Conservation (phyloP, 1,140 invertebrate species). For the Pseudomyrmex concolor region DNA sequence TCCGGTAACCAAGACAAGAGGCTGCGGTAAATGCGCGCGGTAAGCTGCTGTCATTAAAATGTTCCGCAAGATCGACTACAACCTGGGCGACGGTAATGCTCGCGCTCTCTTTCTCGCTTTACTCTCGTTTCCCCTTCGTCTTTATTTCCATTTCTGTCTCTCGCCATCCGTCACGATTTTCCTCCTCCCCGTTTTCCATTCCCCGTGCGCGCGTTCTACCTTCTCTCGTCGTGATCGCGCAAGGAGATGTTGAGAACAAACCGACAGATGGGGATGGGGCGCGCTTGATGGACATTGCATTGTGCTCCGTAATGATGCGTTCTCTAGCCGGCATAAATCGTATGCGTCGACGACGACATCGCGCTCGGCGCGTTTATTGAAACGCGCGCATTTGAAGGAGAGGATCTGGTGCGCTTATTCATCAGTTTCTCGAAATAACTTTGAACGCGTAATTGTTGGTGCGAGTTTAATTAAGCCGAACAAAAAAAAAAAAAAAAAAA, state of each 20-base stretch:
- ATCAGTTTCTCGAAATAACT: constrained; percentile 1
- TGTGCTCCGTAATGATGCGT: constrained; percentile 79
- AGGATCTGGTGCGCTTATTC: constrained; percentile 46
- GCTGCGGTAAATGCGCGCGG: constrained; percentile 75
- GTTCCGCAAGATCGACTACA: constrained; percentile 84
- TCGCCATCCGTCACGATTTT: constrained; percentile 24
- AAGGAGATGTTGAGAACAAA: constrained; percentile 70
- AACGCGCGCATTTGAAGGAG: constrained; percentile 69
- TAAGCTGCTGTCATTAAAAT: constrained; percentile 85
- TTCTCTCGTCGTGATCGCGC: constrained; percentile 57
- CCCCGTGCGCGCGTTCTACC: constrained; percentile 15
- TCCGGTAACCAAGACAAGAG: constrained; percentile 78
- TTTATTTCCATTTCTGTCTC: constrained; percentile 22
- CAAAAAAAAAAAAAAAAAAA: no score
- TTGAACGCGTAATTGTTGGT: not conserved
- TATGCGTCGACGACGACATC: constrained; percentile 68
- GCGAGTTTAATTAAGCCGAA: no score
- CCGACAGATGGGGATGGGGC: constrained; percentile 60
- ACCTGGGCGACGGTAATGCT: constrained; percentile 74
- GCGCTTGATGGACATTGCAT: constrained; percentile 79
- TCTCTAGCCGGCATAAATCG: constrained; percentile 74
- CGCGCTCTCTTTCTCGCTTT: constrained; percentile 51
- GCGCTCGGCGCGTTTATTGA: constrained; percentile 70
- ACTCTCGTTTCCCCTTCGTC: not conserved
- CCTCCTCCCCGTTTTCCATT: constrained; percentile 27